These are phyloP conservation scores for Pseudochaenichthys georgianus DNA, from an alignment of 2,797 vertebrate species.

Conservation along the genomic window DNA sequence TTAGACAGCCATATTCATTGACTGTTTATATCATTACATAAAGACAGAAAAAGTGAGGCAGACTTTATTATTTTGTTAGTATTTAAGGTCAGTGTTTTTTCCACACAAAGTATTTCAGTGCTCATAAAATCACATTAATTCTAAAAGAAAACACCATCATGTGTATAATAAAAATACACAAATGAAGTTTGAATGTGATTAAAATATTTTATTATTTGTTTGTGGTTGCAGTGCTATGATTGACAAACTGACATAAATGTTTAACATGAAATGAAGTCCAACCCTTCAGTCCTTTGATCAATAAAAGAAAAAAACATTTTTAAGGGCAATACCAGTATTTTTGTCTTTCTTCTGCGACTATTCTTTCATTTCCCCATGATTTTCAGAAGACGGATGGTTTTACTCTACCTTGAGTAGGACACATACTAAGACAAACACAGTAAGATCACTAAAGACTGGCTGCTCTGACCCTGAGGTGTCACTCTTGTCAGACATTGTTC, in stretches of 20 bases:
- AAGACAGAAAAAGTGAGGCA: not conserved
- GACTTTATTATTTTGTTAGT: not conserved
- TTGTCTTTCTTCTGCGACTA: constrained; percentile 18
- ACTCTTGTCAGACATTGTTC: constrained; percentile 33
- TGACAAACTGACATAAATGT: constrained; percentile 23
- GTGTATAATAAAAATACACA: constrained; percentile 39
- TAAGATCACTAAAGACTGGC: constrained; percentile 20
- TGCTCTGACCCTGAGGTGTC: constrained; percentile 30
- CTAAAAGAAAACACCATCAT: too few relatives aligned
- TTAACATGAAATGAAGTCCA: constrained; percentile 45
- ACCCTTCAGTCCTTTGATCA: constrained; percentile 11
- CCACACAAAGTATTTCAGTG: constrained; percentile 3
- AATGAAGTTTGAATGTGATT: constrained; percentile 41
- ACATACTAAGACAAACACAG: constrained; percentile 45
- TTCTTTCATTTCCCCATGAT: constrained; percentile 17
- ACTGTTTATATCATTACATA: constrained; percentile 17
- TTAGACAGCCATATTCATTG: not conserved
- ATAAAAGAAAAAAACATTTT: constrained; percentile 11
- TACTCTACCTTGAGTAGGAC: constrained; percentile 26
- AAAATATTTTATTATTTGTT: constrained; percentile 59
- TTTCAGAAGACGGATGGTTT: constrained; percentile 11
- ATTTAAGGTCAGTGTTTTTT: constrained; percentile 1
- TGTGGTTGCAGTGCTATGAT: constrained; percentile 53
- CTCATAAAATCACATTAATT: constrained; percentile 2
- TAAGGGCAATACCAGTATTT: constrained; percentile 58